Evolutionary conservation across 2,888 invertebrate genomes (phyloP), one percentile per base, ranked within the genome.

Genomic region (Eudemis profundana): DNA sequence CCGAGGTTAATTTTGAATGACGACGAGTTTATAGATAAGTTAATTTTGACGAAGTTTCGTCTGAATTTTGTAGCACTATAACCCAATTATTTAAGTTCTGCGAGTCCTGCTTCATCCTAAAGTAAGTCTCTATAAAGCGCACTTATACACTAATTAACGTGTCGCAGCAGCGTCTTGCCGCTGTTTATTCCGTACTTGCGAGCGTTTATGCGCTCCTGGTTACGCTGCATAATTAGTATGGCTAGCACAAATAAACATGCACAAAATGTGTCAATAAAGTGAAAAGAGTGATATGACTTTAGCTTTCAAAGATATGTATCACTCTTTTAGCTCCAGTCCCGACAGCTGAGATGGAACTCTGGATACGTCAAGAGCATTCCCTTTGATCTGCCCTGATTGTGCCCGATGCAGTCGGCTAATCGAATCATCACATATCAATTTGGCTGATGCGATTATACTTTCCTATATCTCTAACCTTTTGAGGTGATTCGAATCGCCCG

Each of bases 381-480:
- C 46, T 46, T 46, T 46, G n/a, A 46, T 21, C 46, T 21, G n/a
- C n/a, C n/a, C n/a, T 17, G 21, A 46, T 12, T 44, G 44, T 12
- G 10, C 44, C 10, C 12, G 19, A 12, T 19, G 44, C 44, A 44
- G 19, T 5, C 21, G 5, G 21, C 17, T 46, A 1, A 46, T 21
- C n/a, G 46, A 46, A 46, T n/a, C 21, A 46, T 46, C 44, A 46
- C n/a, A 21, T 19, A 44, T 46, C 21, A 46, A 46, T 46, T 46
- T n/a, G 19, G 19, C 17, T 17, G 5, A 42, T 42, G 42, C 12
- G 44, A 46, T 46, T 21, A 3, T 12, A 12, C 19, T 21, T 5
- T 21, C 46, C 12, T 42, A 46, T 21, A 4, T n/a, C n/a, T n/a
- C n/a, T n/a, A n/a, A n/a, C n/a, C n/a, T n/a, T n/a, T n/a, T n/a